Evolutionary conservation across 1,140 invertebrate genomes (phyloP), one percentile per base, ranked within the genome.

Genomic region (Papilio xuthus): DNA sequence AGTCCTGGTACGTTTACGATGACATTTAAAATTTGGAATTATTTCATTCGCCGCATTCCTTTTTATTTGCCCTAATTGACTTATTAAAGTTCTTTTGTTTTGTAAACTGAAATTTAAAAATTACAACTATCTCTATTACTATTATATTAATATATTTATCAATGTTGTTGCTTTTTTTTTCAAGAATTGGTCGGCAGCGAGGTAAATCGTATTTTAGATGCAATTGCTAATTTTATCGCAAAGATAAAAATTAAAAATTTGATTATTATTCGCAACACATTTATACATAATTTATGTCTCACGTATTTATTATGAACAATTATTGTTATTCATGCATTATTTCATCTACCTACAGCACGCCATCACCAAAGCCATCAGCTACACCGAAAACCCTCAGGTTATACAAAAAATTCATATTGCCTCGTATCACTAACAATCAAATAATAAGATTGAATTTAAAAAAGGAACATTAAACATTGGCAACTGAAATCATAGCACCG

Each of bases 1-100:
- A 96, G 95, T 92, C 95, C 96, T 96, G 96, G 97, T 97, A 96
- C 94, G 71, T 79, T 78, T 47, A 50, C 47, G n/a, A 42, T 23
- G 42, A 78, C 3, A 78, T 26, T 42, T 44, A 67, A 1, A 53
- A 15, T 4, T 47, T 47, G 44, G 26, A 67, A 15, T 10, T 28
- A 60, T 60, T 15, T 67, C 60, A 67, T 32, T 28, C 60, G 26
- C 56, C 60, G 28, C 60, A 67, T 67, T 0, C 1, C 60, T 32
- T 67, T 32, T 67, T 28, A 67, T 67, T 67, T 67, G 60, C 26
- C 32, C 12, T 28, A 18, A 67, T 12, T 67, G 4, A 60, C 56
- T 26, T 26, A 13, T 12, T 13, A 0, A 56, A 20, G 20, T 56
- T 6, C 20, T 60, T 12, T 53, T 53, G 50, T 53, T 20, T n/a